Percentiles rank a stretch among this genome's conserved stretches.
Conservation (phyloP, 2,888 invertebrate species). For the Mechanitis messenoides region DNA sequence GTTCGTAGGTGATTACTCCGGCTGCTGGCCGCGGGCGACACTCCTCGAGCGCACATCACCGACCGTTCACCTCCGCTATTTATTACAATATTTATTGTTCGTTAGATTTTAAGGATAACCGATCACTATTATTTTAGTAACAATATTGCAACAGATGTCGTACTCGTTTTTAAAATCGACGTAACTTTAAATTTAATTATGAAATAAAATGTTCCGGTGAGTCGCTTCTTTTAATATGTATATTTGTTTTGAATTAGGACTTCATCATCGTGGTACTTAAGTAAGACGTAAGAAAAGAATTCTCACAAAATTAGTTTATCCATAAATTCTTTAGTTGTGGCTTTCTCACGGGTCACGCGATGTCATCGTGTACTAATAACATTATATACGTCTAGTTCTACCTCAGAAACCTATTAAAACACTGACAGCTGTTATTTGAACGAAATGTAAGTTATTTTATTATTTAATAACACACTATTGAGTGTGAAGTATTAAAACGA, state of each 20-base stretch:
- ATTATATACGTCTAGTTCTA: slow-evolving; percentile 11
- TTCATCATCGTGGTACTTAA: slow-evolving; percentile 60
- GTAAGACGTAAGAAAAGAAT: slow-evolving; percentile 25
- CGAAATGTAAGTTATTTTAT: not conserved
- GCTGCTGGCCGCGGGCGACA: no score
- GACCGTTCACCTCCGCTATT: slow-evolving; percentile 42
- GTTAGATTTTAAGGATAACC: slow-evolving; percentile 49
- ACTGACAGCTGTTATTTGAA: slow-evolving; percentile 4
- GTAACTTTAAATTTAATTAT: no score
- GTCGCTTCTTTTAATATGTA: no score
- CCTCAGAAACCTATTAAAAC: slow-evolving; percentile 12
- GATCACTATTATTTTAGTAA: slow-evolving; percentile 18
- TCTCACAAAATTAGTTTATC: slow-evolving; percentile 1
- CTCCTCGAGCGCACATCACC: slow-evolving; percentile 27
- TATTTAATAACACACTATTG: slow-evolving; percentile 6
- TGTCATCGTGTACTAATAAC: not conserved
- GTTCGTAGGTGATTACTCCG: no score
- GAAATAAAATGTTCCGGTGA: no score
- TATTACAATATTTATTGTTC: slow-evolving; percentile 60
- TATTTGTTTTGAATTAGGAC: slow-evolving; percentile 19
- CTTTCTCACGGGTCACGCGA: not conserved
- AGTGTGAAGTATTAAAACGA: slow-evolving; percentile 19
- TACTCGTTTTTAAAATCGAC: no score
- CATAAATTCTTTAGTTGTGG: slow-evolving; percentile 5
- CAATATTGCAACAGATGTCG: no score